These are phyloP conservation scores for Bos indicus DNA, from an alignment of 2,113 vertebrate species.

Conservation along the genomic window DNA sequence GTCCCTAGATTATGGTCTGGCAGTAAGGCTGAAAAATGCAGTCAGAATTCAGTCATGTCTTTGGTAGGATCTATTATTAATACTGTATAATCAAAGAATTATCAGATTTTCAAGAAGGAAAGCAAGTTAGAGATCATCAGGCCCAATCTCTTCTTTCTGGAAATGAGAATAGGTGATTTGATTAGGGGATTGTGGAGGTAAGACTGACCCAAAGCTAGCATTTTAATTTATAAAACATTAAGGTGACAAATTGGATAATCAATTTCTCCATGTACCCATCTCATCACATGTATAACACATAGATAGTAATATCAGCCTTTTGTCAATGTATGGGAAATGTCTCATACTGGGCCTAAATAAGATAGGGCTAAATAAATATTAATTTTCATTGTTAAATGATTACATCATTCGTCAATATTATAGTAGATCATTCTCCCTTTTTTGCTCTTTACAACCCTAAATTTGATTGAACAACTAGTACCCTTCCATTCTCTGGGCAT, in stretches of 20 bases:
- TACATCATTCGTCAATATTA: background rate
- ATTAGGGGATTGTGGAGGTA: background rate
- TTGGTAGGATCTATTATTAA: background rate
- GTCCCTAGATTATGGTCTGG: background rate
- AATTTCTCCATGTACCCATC: background rate
- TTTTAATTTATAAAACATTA: background rate
- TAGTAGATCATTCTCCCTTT: background rate
- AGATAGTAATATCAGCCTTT: background rate
- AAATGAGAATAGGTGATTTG: background rate
- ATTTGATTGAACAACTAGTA: background rate
- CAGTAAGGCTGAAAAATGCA: background rate
- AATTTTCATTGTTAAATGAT: background rate
- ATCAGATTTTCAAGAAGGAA: background rate
- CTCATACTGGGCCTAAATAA: background rate
- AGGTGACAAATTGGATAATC: background rate
- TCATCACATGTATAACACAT: background rate
- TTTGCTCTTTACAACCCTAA: background rate
- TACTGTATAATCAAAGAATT: background rate
- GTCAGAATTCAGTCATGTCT: background rate
- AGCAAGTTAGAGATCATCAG: background rate
- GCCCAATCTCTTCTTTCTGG: background rate
- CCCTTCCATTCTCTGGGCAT: background rate
- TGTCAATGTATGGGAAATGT: background rate
- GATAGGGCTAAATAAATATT: background rate
- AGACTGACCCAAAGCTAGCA: background rate